phyloP scores from a whole-genome alignment of 2,113 vertebrate species.

The Sapayoa aenigma region DNA sequence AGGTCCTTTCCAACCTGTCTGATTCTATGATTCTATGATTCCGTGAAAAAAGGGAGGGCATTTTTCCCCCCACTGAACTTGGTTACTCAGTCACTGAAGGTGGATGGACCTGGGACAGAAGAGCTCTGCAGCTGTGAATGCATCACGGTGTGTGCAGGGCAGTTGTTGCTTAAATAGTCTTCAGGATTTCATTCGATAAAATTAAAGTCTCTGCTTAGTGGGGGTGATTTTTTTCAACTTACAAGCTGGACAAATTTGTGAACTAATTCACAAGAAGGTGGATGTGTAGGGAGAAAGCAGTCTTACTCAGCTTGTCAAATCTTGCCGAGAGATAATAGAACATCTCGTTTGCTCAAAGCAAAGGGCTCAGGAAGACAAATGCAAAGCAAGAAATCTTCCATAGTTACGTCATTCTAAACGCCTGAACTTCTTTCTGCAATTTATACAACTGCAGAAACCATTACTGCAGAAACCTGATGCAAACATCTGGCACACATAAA shows the following conservation, averaged over 20 bases:
- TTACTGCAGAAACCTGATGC: neutral
- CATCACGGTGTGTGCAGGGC: rapidly evolving
- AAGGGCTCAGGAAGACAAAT: neutral
- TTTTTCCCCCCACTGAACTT: rapidly evolving
- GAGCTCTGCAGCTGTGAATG: neutral
- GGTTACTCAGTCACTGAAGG: neutral
- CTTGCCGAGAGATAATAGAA: neutral
- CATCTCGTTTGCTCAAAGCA: neutral
- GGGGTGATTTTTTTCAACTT: neutral
- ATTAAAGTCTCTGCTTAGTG: neutral
- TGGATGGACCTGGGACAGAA: neutral
- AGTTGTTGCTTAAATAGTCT: neutral
- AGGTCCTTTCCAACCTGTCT: too few species aligned
- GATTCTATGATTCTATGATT: too few species aligned
- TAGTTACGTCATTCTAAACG: neutral
- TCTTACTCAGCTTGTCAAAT: neutral
- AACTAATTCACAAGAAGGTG: neutral
- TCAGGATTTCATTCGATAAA: neutral
- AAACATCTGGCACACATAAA: neutral
- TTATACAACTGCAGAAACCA: neutral
- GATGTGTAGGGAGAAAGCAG: neutral
- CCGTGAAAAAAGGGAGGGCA: too few species aligned
- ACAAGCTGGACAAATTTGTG: neutral
- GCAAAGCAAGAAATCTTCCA: neutral
- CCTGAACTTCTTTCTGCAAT: neutral